Base-by-base conservation (phyloP, 2,113 vertebrate genomes). In the Aramus guarauna region DNA sequence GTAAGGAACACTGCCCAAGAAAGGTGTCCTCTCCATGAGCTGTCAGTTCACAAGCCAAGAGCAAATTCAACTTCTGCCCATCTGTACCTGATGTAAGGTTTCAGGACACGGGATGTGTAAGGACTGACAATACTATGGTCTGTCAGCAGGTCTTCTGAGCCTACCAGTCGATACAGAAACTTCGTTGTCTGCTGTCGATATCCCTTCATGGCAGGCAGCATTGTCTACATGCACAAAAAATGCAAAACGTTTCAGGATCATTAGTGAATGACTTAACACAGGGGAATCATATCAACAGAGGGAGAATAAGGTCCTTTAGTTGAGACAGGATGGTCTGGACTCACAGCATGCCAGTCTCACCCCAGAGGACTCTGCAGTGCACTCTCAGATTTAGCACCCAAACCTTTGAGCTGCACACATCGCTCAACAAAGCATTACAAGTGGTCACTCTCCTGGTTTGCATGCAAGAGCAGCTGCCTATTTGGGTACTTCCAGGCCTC, bases 101-200 rank as follows among this genome's bases (percentile, higher is more conserved):
- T 99, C 69, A 99, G 98, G 67, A 98, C 97, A n/a, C 99, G 98
- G 47, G 99, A 99, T 1, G 99, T 99, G 60, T 99, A 99, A 8
- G 99, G 99, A 94, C 99, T 99, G 96, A 99, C 98, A 52, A 99
- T 98, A 91, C 98, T 99, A 88, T 98, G 99, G 89, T 99, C 99
- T 90, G 97, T 68, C 63, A 98, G 91, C 78, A 97, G 95, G 45
- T 98, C 98, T 81, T 99, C 99, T 1, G 98, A 98, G 81, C 99
- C 99, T 94, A 99, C 99, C 87, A 99, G 94, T 30, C 99, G 98
- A 88, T 99, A 99, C 85, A 99, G 98, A 97, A 99, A 99, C 69
- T 98, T 99, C 5, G 98, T 97, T 0, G 97, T 97, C 62, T 97
- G 95, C 78, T 98, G 98, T 48, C 98, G 97, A 95, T 98, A 95